phyloP scores from a whole-genome alignment of 2,113 vertebrate species.

The Semnornis frantzii region DNA sequence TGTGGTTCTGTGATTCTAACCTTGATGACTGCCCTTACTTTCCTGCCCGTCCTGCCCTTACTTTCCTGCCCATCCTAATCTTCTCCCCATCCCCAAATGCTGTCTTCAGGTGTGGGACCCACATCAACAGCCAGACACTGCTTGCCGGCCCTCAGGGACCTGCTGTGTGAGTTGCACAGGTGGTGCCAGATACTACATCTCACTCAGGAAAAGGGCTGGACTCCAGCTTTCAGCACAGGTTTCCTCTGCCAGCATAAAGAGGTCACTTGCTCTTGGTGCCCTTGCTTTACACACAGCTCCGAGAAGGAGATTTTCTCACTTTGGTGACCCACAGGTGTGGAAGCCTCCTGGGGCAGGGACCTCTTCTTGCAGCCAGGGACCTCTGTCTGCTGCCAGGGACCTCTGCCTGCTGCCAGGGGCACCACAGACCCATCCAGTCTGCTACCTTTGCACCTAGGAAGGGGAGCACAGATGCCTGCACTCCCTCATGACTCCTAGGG shows the following conservation, averaged over 20 bases:
- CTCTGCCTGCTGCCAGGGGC: not conserved
- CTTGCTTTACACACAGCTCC: not conserved
- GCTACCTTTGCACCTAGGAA: fast-evolving
- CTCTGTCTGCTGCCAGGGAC: too few relatives aligned
- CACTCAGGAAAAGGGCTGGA: not conserved
- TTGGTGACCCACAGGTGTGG: not conserved
- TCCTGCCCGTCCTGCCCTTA: not conserved
- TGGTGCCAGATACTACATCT: not conserved
- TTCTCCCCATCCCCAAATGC: not conserved
- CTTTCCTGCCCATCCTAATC: not conserved
- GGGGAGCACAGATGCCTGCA: fast-evolving
- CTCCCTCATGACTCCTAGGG: not conserved
- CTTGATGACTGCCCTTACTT: not conserved
- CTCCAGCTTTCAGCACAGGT: not conserved
- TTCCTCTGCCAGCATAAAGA: not conserved
- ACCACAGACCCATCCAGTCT: not conserved
- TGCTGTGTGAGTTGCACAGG: not conserved
- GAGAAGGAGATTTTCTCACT: not conserved
- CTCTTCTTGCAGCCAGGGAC: too few relatives aligned
- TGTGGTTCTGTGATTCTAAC: too few relatives aligned
- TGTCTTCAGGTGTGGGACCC: fast-evolving
- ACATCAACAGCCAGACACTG: not conserved
- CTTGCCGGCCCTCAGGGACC: not conserved
- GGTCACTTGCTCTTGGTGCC: fast-evolving
- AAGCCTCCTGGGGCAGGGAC: not conserved